Evolutionary conservation across 2,797 vertebrate genomes (phyloP), one percentile per base, ranked within the genome.

Genomic region (Falco peregrinus): DNA sequence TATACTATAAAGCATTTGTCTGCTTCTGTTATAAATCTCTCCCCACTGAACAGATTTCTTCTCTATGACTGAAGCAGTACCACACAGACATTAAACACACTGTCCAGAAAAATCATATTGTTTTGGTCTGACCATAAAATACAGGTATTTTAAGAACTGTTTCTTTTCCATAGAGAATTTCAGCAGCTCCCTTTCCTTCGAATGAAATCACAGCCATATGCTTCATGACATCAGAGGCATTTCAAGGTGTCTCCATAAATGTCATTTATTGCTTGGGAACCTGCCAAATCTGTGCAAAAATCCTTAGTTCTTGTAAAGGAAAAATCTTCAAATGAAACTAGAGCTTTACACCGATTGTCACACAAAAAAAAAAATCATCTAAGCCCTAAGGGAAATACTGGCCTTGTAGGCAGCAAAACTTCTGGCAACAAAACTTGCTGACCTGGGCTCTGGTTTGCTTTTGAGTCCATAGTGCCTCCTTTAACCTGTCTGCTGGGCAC

Each of bases 161-260:
- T 51, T 75, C 69, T 91, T 57, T 93, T 73, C 71, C 69, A 13
- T 8, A 50, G 73, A 86, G 78, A 74, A 82, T 81, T 83, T 95
- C 80, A 92, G 43, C 68, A 89, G 75, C 39, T 63, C 64, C 13
- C 45, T 54, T 47, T 78, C 84, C 59, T 87, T 84, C 64, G 73
- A 93, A 84, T 82, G 74, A 89, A 96, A 96, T 76, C 86, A 82
- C 67, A 91, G 79, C 73, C 82, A 79, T 82, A 69, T 84, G 91
- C 59, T 95, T 94, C 91, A 92, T 85, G 92, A 96, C 81, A 90
- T 94, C 86, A 97, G 84, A 97, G 19, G 53, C 51, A 0, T 96
- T 92, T 92, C 90, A 93, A 94, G 91, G 91, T 90, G 61, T 83
- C 90, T 87, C 82, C 64, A 93, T 78, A 95, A 96, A 96, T 92